A percentile compares a stretch with the other conserved stretches of the same genome.
Evolutionary conservation across 2,797 vertebrate species (phyloP).

Genomic region (Acipenser transmontanus): DNA sequence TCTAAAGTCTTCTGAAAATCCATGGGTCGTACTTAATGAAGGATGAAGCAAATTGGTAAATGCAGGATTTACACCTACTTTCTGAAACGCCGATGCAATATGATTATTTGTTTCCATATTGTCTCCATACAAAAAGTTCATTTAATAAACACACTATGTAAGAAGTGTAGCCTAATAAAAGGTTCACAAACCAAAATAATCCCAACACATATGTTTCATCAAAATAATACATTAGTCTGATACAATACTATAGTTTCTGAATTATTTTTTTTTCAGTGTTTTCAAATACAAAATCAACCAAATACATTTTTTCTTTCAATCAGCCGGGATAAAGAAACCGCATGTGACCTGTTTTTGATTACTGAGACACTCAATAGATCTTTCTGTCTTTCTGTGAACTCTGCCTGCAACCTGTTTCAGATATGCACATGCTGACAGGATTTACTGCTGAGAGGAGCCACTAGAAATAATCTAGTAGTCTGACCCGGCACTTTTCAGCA

Average conservation of each 20-base stretch:
- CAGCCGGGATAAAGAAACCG: neutral
- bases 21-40: too few species aligned
- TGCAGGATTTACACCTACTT: too few species aligned
- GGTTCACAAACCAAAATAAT: too few species aligned
- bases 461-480: conserved; percentile 32
- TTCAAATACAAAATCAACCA: neutral
- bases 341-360: conserved; percentile 4
- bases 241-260: neutral
- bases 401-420: conserved; percentile 28
- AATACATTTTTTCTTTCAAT: neutral
- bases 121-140: too few species aligned
- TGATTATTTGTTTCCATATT: too few species aligned
- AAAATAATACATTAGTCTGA: too few species aligned
- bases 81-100: too few species aligned
- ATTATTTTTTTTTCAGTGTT: conserved; percentile 2
- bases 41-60: too few species aligned
- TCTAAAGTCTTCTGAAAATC: too few species aligned
- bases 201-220: too few species aligned
- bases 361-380: neutral
- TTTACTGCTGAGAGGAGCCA: conserved; percentile 48
- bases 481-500: conserved; percentile 26
- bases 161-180: too few species aligned
- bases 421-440: conserved; percentile 33
- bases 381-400: conserved; percentile 2
- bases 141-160: too few species aligned